Conservation (phyloP, 2,797 vertebrate genomes). For the Spea hammondii region DNA sequence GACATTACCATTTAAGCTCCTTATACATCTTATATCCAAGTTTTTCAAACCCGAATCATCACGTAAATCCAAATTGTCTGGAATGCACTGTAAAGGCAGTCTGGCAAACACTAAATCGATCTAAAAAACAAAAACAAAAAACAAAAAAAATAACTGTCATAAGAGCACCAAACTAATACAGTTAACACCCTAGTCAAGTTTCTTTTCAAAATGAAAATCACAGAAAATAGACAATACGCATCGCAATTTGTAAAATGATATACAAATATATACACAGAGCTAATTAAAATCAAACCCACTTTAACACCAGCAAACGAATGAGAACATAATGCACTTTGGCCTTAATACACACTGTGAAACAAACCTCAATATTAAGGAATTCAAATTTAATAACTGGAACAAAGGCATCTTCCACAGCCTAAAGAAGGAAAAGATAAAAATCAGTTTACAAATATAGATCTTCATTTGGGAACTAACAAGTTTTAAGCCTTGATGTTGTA, state of each 20-base stretch:
- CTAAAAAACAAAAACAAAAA: slow-evolving; percentile 60
- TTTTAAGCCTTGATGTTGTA: too few relatives aligned
- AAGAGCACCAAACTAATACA: not conserved
- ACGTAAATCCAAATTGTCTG: slow-evolving; percentile 91
- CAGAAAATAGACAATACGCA: too few relatives aligned
- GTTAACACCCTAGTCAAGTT: not conserved
- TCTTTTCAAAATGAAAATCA: too few relatives aligned
- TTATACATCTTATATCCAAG: slow-evolving; percentile 93
- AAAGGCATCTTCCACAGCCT: slow-evolving; percentile 98
- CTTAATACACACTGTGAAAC: not conserved
- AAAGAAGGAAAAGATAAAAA: slow-evolving; percentile 21
- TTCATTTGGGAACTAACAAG: too few relatives aligned
- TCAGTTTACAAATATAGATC: too few relatives aligned
- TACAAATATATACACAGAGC: too few relatives aligned
- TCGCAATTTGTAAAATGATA: too few relatives aligned
- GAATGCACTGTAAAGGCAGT: slow-evolving; percentile 85
- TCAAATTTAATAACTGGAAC: slow-evolving; percentile 98
- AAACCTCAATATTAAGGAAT: slow-evolving; percentile 94
- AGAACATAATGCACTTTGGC: too few relatives aligned
- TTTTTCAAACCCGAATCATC: slow-evolving; percentile 89
- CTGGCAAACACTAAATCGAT: slow-evolving; percentile 97
- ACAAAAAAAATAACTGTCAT: not conserved
- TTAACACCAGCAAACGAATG: too few relatives aligned
- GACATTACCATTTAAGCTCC: slow-evolving; percentile 89
- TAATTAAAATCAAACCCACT: too few relatives aligned